These are phyloP conservation scores for Camponotus floridanus DNA, from an alignment of 1,140 invertebrate species.

Conservation along the genomic window DNA sequence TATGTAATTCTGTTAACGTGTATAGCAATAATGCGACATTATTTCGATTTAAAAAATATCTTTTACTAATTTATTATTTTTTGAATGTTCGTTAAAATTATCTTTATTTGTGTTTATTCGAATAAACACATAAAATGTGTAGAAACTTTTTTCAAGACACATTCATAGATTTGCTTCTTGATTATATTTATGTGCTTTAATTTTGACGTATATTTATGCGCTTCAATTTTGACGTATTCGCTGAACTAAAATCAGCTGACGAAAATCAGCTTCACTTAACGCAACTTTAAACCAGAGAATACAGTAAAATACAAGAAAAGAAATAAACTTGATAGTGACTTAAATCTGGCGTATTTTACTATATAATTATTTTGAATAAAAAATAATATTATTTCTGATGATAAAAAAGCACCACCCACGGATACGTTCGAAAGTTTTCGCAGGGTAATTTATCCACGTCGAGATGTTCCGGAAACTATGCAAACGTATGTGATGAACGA, in stretches of 20 bases:
- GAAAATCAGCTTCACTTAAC: neutral
- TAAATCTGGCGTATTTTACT: neutral
- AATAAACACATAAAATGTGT: neutral
- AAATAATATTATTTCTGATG: slow-evolving; percentile 16
- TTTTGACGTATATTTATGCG: neutral
- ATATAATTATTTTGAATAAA: neutral
- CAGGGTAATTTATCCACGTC: slow-evolving; percentile 32
- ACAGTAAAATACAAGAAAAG: slow-evolving; percentile 5
- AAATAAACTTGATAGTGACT: neutral
- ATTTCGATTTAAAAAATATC: neutral
- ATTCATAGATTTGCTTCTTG: neutral
- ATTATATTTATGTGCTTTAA: neutral
- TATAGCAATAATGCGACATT: neutral
- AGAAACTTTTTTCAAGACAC: neutral
- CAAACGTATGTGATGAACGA: slow-evolving; percentile 41
- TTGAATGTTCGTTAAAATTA: neutral
- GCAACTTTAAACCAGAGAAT: neutral
- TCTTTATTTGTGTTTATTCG: neutral
- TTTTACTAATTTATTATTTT: neutral
- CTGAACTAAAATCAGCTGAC: neutral
- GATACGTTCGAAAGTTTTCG: neutral
- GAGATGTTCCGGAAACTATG: slow-evolving; percentile 23
- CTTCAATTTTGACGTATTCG: neutral
- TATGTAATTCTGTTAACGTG: neutral
- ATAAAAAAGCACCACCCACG: neutral